Evolutionary conservation across 2,888 invertebrate genomes (phyloP), one percentile per base, ranked within the genome.

Genomic region (Malachius bipustulatus): DNA sequence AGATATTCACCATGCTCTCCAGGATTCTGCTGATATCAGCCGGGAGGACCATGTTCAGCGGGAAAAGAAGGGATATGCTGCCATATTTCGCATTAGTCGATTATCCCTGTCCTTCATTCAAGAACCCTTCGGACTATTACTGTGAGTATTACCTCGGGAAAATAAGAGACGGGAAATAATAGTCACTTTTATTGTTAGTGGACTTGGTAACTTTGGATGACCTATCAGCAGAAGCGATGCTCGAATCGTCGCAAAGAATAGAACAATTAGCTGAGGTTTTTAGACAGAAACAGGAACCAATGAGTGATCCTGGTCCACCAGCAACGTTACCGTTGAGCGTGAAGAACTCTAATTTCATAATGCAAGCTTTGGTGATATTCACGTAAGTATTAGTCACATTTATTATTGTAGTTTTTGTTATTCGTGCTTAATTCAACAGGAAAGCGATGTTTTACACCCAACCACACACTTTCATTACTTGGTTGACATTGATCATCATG

Each of bases 91-190:
- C 67, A 3, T 56, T 68, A 41, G 75, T 80, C 3, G 91, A 93
- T 54, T 94, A 90, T 65, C 91, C 93, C 2, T 94, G 93, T 61
- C 94, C 94, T 9, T 84, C 90, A 1, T 93, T 85, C 61, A 94
- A 94, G 64, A 94, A 94, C 58, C 93, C 93, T 32, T 90, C 91
- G 1, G 94, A 94, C 66, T 94, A 94, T 60, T 94, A 94, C 59
- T 70, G 87, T 88, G 66, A 77, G 82, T 72, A 39, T 19, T n/a
- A n/a, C n/a, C n/a, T n/a, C n/a, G n/a, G n/a, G n/a, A n/a, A n/a
- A n/a, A n/a, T 36, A 27, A 37, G 12, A 19, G 40, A 27, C 40
- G n/a, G n/a, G n/a, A n/a, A n/a, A 24, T 8, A 6, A 8, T 4
- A 10, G 9, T 10, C n/a, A n/a, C n/a, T n/a, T 24, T n/a, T 8